phyloP scores from a whole-genome alignment of 2,113 vertebrate genomes.

The Xenus cinereus region DNA sequence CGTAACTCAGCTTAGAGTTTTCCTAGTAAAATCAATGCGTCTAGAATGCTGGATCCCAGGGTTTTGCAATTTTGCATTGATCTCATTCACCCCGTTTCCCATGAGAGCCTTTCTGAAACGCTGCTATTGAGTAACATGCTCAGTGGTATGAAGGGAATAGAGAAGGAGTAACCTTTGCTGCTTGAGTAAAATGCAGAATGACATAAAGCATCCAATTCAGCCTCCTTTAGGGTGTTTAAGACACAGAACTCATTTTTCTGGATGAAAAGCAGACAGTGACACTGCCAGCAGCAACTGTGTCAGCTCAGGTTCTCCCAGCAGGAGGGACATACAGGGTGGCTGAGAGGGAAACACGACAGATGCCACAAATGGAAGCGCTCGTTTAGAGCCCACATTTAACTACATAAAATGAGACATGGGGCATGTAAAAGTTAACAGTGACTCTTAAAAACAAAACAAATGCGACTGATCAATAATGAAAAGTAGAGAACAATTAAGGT shows the following conservation, averaged over 20 bases:
- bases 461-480: neutral
- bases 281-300: constrained; percentile 11
- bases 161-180: neutral
- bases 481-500: neutral
- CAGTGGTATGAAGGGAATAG: neutral
- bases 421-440: neutral
- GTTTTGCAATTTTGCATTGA: neutral
- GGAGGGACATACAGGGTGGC: neutral
- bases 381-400: neutral
- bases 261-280: constrained; percentile 29
- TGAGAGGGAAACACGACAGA: neutral
- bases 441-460: neutral
- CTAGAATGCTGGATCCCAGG: neutral
- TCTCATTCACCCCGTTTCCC: neutral
- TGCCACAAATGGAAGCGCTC: neutral
- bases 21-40: neutral
- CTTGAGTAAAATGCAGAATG: constrained; percentile 7
- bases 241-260: constrained; percentile 32
- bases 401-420: neutral
- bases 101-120: neutral
- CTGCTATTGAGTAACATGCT: neutral
- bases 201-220: constrained; percentile 22
- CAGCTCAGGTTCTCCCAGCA: constrained; percentile 45
- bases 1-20: neutral
- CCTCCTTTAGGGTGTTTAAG: constrained; percentile 20